A percentile compares a stretch with the other conserved stretches of the same genome.
phyloP scores from a whole-genome alignment of 2,888 invertebrate species.

The Terebella lapidaria region DNA sequence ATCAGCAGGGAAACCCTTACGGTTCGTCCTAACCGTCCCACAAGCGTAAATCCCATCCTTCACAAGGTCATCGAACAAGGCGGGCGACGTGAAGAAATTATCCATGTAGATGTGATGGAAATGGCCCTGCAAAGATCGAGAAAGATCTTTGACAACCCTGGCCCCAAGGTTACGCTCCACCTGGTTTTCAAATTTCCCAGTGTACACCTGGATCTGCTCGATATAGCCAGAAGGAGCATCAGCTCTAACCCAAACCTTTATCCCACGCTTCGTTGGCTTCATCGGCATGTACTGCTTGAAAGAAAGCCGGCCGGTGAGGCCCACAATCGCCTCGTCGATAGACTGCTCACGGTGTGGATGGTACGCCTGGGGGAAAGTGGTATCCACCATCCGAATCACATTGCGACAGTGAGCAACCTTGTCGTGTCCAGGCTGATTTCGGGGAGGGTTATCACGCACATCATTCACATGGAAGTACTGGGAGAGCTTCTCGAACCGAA shows the following conservation, averaged over 20 bases:
- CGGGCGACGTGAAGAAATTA: background rate
- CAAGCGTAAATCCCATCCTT: background rate
- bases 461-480: background rate
- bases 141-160: background rate
- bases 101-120: background rate
- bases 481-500: background rate
- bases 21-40: background rate
- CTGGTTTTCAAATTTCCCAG: background rate
- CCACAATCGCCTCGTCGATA: background rate
- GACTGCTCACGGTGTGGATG: background rate
- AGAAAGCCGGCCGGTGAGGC: background rate
- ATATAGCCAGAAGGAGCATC: background rate
- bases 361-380: background rate
- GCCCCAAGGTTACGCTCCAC: background rate
- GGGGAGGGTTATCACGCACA: background rate
- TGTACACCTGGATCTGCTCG: background rate
- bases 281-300: background rate
- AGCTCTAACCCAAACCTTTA: background rate
- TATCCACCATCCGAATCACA: background rate
- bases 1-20: background rate
- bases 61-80: background rate
- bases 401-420: background rate
- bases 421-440: background rate
- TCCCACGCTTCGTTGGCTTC: background rate
- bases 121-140: background rate